These are phyloP conservation scores for Dascillus cervinus DNA, from an alignment of 2,888 invertebrate genomes.

Conservation along the genomic window DNA sequence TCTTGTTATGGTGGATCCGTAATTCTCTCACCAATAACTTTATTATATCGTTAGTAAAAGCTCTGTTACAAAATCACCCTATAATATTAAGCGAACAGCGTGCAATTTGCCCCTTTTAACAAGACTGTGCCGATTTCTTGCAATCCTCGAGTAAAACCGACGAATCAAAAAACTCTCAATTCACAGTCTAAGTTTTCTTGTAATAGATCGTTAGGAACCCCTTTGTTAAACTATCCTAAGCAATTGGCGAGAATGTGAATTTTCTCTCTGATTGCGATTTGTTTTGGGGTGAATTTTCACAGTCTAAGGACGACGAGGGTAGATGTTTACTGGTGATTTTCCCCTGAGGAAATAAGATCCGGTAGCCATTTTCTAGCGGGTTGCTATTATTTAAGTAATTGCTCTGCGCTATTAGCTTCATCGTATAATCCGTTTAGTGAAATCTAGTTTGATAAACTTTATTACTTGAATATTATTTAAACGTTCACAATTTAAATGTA, in stretches of 20 bases:
- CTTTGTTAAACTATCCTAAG: conserved; percentile 33
- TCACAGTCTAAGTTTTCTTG: conserved; percentile 30
- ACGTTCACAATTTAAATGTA: too few species aligned
- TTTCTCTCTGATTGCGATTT: conserved; percentile 7
- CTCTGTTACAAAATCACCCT: conserved; percentile 30
- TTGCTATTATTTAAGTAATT: conserved; percentile 42
- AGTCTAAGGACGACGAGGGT: conserved; percentile 22
- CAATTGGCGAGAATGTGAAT: conserved; percentile 22
- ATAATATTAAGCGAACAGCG: conserved; percentile 26
- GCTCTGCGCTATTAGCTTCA: conserved; percentile 39
- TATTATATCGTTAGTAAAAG: conserved; percentile 28
- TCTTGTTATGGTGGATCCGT: too few species aligned
- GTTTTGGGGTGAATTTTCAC: conserved; percentile 5
- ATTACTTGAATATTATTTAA: too few species aligned
- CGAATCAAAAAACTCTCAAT: conserved; percentile 21
- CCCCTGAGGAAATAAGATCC: conserved; percentile 41
- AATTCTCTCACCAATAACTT: conserved; percentile 19
- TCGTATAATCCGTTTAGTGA: conserved; percentile 40
- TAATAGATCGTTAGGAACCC: conserved; percentile 36
- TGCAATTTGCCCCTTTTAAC: conserved; percentile 22
- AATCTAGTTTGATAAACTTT: conserved; percentile 33
- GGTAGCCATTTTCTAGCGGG: conserved; percentile 40
- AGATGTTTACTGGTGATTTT: conserved; percentile 37
- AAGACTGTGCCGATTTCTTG: conserved; percentile 23
- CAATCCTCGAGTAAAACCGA: conserved; percentile 17